Percentiles rank a stretch among this genome's conserved stretches.
phyloP scores from a whole-genome alignment of 2,797 vertebrate species.

The Muscicapa comitata region DNA sequence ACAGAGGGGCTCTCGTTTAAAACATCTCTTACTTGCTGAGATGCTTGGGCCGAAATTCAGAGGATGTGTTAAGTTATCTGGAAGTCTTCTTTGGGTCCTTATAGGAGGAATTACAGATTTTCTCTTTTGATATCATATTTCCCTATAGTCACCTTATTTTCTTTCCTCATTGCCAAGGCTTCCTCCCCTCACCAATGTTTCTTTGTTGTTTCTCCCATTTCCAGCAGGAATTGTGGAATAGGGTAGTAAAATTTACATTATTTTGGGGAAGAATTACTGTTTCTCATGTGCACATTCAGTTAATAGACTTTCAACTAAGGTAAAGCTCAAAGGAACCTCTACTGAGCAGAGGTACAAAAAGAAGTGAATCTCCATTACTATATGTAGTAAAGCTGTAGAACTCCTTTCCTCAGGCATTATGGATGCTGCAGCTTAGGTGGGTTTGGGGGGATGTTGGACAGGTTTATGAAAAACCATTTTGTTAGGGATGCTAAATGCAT shows the following conservation, averaged over 20 bases:
- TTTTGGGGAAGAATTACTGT: neutral
- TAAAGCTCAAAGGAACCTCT: neutral
- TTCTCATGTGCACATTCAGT: neutral
- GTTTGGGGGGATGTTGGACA: neutral
- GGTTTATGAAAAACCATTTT: neutral
- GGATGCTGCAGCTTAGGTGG: neutral
- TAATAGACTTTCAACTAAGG: neutral
- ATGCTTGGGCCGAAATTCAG: conserved; percentile 20
- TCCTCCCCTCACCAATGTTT: fast-evolving
- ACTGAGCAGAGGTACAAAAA: neutral
- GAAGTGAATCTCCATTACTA: neutral
- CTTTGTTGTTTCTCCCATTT: neutral
- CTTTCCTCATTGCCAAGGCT: neutral
- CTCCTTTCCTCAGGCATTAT: neutral
- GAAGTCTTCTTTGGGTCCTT: conserved; percentile 2
- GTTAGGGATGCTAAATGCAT: neutral
- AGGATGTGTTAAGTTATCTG: neutral
- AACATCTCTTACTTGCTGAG: conserved; percentile 8
- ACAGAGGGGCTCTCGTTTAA: neutral
- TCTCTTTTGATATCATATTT: neutral
- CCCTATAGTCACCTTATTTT: neutral
- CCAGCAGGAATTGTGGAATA: neutral
- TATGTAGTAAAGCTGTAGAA: neutral
- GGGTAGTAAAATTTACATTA: neutral
- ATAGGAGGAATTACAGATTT: neutral